These are phyloP conservation scores for Epicauta chinensis DNA, from an alignment of 1,140 invertebrate genomes.

Conservation along the genomic window DNA sequence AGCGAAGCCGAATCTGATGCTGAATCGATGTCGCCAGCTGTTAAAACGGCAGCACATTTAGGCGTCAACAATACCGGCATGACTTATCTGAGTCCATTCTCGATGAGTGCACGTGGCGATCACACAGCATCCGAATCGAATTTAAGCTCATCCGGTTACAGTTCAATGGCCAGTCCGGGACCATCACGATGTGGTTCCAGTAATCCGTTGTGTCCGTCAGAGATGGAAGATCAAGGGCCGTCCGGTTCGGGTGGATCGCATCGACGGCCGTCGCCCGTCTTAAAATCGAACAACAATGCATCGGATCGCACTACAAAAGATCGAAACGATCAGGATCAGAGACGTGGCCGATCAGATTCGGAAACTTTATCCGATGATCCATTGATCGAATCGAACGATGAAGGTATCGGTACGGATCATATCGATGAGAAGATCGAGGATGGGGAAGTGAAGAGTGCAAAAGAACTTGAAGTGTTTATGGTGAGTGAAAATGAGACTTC, in stretches of 20 bases:
- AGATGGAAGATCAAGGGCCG: conserved; percentile 59
- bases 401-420: conserved; percentile 62
- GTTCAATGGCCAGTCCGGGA: conserved; percentile 72
- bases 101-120: conserved; percentile 59
- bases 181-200: conserved; percentile 69
- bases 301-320: conserved; percentile 36
- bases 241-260: conserved; percentile 41
- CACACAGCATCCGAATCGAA: conserved; percentile 72
- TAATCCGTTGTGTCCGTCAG: conserved; percentile 64
- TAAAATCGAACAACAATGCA: conserved; percentile 48
- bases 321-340: conserved; percentile 40
- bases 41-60: conserved; percentile 34
- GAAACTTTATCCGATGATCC: conserved; percentile 63
- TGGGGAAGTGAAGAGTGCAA: conserved; percentile 54
- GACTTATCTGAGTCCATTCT: conserved; percentile 70
- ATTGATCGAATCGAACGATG: conserved; percentile 61
- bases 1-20: conserved; percentile 67
- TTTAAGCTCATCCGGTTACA: conserved; percentile 74
- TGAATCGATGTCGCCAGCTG: conserved; percentile 54
- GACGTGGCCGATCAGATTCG: conserved; percentile 54
- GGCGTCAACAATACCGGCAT: conserved; percentile 49
- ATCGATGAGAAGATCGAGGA: conserved; percentile 59
- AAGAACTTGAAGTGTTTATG: conserved; percentile 58
- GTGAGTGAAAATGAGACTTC: conserved; percentile 41
- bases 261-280: conserved; percentile 48